Base-by-base conservation (phyloP, 2,888 invertebrate genomes). In the Aradus depressus region DNA sequence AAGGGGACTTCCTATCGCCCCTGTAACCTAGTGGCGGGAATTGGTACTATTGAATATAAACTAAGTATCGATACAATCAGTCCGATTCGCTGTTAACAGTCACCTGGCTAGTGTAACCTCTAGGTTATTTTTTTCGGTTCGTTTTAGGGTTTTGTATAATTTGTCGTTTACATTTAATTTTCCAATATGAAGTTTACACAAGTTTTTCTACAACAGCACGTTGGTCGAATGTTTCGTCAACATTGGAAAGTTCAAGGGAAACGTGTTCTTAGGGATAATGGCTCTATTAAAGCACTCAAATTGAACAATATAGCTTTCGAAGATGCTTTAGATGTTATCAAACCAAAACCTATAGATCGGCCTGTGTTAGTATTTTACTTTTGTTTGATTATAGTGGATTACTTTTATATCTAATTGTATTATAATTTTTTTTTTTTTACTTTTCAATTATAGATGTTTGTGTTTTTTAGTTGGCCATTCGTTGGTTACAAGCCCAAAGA, bases 191-290 rank as follows among this genome's bases (percentile, higher is more conserved):
- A 76, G 60, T 60, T 83, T 34, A 75, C 82, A 12, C 71, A 71
- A 54, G 68, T 74, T 54, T 67, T 85, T 59, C 72, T 67, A 51
- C 71, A 76, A 25, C 83, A 85, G 62, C 82, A 87, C 64, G 74
- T 85, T 59, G 83, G 75, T 38, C 77, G 81, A 71, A 76, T 79
- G 71, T 79, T 81, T 58, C 79, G 79, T 65, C 75, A 72, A 56
- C 76, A 84, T 65, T 89, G 88, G 88, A 67, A 75, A 57, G 60
- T 75, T 2, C 79, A 81, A 67, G 78, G 82, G 1, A 76, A 76
- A 64, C 73, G 77, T 57, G 69, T 69, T 53, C 70, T 79, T 0
- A 56, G 67, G 4, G 73, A 80, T 44, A 75, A 75, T 2, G 72
- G 72, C 0, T 69, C 77, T 1, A 75, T 77, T 59, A 65, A 71